These are phyloP conservation scores for Hymenopus coronatus DNA, from an alignment of 2,888 invertebrate genomes.

Conservation along the genomic window DNA sequence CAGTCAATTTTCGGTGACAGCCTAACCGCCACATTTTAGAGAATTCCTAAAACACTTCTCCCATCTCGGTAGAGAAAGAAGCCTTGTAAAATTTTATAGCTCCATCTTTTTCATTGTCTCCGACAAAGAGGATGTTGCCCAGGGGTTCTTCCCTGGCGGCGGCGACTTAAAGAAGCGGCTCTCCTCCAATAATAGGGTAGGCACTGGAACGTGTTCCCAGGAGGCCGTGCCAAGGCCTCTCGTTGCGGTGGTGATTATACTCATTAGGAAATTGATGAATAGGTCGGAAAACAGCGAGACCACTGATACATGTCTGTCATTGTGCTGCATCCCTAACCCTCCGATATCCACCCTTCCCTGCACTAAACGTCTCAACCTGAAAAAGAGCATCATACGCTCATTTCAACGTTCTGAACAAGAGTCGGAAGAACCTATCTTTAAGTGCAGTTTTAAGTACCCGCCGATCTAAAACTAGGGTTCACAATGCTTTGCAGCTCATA, in stretches of 20 bases:
- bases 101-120: neutral
- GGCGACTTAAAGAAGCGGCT: neutral
- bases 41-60: neutral
- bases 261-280: constrained; percentile 16
- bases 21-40: neutral
- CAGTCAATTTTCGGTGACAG: neutral
- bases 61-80: neutral
- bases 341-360: neutral
- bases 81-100: neutral
- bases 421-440: too few relatives aligned
- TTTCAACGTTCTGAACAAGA: too few relatives aligned
- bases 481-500: too few relatives aligned
- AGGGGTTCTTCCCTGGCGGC: neutral
- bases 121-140: neutral
- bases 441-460: too few relatives aligned
- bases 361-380: neutral
- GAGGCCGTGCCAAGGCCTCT: neutral
- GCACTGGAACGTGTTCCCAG: neutral
- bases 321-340: neutral
- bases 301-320: neutral
- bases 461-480: too few relatives aligned
- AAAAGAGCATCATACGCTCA: too few relatives aligned
- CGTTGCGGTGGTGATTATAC: neutral
- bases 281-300: neutral
- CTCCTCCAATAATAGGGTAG: neutral